Percentiles rank a stretch among this genome's conserved stretches.
Conservation (phyloP, 1,140 invertebrate genomes). For the Nebria ingens region DNA sequence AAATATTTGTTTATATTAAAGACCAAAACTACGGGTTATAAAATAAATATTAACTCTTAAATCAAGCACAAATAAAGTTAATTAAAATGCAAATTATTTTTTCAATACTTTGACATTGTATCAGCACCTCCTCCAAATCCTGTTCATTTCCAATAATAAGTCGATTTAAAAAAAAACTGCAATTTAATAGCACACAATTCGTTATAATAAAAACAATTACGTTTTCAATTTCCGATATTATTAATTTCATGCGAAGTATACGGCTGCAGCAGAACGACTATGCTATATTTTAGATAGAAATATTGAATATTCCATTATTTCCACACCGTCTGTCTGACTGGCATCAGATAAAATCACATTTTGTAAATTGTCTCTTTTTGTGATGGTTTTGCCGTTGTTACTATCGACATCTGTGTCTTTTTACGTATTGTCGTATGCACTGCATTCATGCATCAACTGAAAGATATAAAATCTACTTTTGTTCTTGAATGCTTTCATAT, state of each 20-base stretch:
- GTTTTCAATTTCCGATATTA: slow-evolving; percentile 7
- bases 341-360: slow-evolving; percentile 4
- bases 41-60: no score
- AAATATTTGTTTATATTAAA: no score
- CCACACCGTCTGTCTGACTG: neutral
- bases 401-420: no score
- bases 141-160: neutral
- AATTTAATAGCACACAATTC: slow-evolving; percentile 1
- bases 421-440: no score
- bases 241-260: neutral
- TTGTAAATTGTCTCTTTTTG: slow-evolving; percentile 9
- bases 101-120: neutral
- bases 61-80: no score
- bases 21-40: no score
- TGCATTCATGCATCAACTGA: no score
- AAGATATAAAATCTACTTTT: no score
- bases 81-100: neutral
- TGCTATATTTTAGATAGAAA: slow-evolving; percentile 5
- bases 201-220: slow-evolving; percentile 5
- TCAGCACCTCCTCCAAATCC: no score
- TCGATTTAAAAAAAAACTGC: neutral
- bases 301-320: slow-evolving; percentile 10
- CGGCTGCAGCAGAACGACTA: neutral
- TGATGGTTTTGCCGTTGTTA: no score
- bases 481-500: no score